Evolutionary conservation across 2,888 invertebrate genomes (phyloP).

Genomic region (Drosophila nigricruria): DNA sequence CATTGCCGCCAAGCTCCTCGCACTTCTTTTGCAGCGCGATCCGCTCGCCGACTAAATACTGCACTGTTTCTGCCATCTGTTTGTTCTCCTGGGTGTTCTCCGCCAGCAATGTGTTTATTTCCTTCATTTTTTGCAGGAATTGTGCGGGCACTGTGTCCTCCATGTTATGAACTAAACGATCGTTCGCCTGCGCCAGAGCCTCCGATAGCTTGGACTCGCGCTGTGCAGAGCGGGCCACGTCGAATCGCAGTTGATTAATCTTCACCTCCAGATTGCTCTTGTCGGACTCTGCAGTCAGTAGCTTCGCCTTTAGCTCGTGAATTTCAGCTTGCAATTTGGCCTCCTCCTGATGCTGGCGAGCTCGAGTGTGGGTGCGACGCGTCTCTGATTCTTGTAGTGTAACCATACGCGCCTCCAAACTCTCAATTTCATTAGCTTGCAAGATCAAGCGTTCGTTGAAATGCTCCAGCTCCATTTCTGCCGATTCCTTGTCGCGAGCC

Average conservation of each 20-base stretch:
- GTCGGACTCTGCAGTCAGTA: constrained; percentile 72
- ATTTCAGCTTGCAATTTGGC: constrained; percentile 82
- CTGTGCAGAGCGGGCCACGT: constrained; percentile 83
- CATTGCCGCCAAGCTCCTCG: constrained; percentile 84
- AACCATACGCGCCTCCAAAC: constrained; percentile 86
- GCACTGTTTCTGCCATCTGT: constrained; percentile 86
- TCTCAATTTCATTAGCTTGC: constrained; percentile 85
- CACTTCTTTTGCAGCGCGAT: constrained; percentile 86
- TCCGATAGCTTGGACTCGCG: constrained; percentile 84
- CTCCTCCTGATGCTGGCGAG: constrained; percentile 83
- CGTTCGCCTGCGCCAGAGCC: constrained; percentile 80
- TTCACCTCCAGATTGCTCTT: constrained; percentile 78
- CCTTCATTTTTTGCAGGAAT: constrained; percentile 85
- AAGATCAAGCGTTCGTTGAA: constrained; percentile 83
- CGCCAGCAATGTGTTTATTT: constrained; percentile 86
- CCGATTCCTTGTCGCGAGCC: constrained; percentile 81
- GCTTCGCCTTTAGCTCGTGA: constrained; percentile 79
- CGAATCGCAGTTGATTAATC: constrained; percentile 80
- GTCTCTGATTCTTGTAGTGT: constrained; percentile 84
- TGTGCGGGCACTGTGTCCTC: constrained; percentile 83
- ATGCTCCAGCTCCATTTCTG: constrained; percentile 83
- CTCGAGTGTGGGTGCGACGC: constrained; percentile 79
- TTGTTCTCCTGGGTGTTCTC: constrained; percentile 87
- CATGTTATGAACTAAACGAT: constrained; percentile 66
- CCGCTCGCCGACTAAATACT: constrained; percentile 86